These are phyloP conservation scores for Stictocephala bisonia DNA, from an alignment of 2,888 invertebrate species.

Conservation along the genomic window DNA sequence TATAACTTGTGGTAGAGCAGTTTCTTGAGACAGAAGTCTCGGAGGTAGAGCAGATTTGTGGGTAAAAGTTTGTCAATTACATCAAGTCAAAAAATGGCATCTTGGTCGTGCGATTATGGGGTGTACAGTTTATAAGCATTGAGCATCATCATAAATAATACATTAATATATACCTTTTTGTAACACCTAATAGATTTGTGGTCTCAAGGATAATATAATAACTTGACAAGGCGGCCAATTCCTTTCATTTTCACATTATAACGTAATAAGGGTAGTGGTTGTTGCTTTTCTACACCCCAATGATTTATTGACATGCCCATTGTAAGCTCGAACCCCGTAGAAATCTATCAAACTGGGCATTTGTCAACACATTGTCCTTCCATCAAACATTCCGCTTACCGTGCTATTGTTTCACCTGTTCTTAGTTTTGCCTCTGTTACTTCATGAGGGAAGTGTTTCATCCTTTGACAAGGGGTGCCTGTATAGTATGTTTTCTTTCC, in stretches of 20 bases:
- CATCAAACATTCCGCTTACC: background rate
- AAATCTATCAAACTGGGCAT: background rate
- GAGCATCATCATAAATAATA: background rate
- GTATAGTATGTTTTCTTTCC: slow-evolving; percentile 7
- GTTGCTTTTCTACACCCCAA: background rate
- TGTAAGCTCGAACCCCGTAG: background rate
- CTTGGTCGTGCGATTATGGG: background rate
- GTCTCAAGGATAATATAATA: background rate
- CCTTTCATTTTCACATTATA: slow-evolving; percentile 35
- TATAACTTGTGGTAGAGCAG: background rate
- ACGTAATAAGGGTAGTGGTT: slow-evolving; percentile 9
- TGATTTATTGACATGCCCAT: background rate
- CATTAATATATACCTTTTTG: slow-evolving; percentile 13
- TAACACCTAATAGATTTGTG: slow-evolving; percentile 19
- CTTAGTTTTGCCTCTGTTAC: slow-evolving; percentile 27
- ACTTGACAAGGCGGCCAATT: slow-evolving; percentile 8
- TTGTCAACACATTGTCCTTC: slow-evolving; percentile 17
- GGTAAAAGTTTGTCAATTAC: background rate
- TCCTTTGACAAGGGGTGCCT: slow-evolving; percentile 23
- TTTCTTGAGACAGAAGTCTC: background rate
- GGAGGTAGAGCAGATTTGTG: background rate
- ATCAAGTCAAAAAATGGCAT: background rate
- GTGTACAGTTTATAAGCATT: background rate
- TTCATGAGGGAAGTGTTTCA: slow-evolving; percentile 29
- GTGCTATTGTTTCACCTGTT: slow-evolving; percentile 20